Conservation (phyloP, 2,888 invertebrate genomes). For the Venustoraphidia nigricollis region DNA sequence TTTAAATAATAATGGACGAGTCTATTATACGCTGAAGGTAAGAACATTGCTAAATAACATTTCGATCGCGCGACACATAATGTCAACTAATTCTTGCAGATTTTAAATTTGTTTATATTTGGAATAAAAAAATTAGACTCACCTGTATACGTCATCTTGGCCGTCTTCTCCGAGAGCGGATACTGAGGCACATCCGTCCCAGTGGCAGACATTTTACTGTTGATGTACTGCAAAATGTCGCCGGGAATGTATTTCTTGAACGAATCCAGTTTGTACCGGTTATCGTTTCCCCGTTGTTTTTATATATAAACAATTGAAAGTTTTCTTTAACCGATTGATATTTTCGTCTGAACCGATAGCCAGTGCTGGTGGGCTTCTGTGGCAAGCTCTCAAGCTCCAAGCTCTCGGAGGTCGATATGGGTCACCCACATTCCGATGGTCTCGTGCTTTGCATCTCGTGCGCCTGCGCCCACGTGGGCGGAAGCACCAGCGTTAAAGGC, state of each 20-base stretch:
- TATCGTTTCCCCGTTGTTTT: background rate
- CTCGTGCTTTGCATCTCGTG: background rate
- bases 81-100: background rate
- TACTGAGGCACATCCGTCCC: slow-evolving; percentile 4
- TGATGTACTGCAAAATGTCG: slow-evolving; percentile 5
- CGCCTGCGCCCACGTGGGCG: background rate
- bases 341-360: too few species aligned
- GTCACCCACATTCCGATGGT: background rate
- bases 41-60: too few species aligned
- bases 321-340: background rate
- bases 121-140: background rate
- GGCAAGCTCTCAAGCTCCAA: background rate
- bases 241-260: slow-evolving; percentile 5
- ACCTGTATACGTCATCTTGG: slow-evolving; percentile 2
- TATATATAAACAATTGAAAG: background rate
- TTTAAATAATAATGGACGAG: too few species aligned
- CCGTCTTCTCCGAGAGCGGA: slow-evolving; percentile 1
- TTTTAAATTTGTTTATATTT: background rate
- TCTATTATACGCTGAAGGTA: too few species aligned
- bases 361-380: background rate
- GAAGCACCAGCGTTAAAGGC: background rate
- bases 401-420: slow-evolving; percentile 1
- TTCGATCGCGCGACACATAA: background rate
- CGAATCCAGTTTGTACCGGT: slow-evolving; percentile 3
- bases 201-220: slow-evolving; percentile 5